Conservation (phyloP, 2,797 vertebrate genomes). For the Sebastes elongatus region DNA sequence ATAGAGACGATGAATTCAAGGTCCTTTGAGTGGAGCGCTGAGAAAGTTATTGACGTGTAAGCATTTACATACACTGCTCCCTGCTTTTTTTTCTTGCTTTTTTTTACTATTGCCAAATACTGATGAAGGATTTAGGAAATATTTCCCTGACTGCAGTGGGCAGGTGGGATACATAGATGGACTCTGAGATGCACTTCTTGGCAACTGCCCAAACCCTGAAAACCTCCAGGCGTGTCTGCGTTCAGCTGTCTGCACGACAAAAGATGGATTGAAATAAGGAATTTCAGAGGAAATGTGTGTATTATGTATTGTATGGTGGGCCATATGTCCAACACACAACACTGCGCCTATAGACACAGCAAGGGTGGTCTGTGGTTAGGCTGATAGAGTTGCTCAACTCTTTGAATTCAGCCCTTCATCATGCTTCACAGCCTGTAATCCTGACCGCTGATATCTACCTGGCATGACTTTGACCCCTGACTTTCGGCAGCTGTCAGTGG, state of each 20-base stretch:
- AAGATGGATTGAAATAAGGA: constrained; percentile 45
- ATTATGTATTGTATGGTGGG: background rate
- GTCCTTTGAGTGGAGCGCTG: constrained; percentile 1
- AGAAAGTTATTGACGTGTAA: constrained; percentile 18
- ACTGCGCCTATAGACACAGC: background rate
- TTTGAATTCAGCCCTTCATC: constrained; percentile 18
- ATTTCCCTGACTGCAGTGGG: background rate
- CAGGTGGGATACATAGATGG: constrained; percentile 27
- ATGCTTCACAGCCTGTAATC: constrained; percentile 33
- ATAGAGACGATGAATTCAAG: constrained; percentile 39
- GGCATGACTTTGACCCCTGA: constrained; percentile 71
- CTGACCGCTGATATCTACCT: constrained; percentile 66
- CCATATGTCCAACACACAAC: background rate
- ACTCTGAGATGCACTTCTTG: constrained; percentile 57
- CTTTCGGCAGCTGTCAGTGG: constrained; percentile 74
- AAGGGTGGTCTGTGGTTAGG: constrained; percentile 30
- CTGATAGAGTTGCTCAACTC: constrained; percentile 39
- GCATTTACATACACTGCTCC: constrained; percentile 3
- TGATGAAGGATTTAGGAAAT: background rate
- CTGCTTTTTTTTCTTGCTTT: background rate
- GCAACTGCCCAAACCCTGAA: constrained; percentile 41
- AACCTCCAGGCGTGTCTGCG: constrained; percentile 32
- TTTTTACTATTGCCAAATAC: background rate
- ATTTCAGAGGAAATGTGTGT: constrained; percentile 29
- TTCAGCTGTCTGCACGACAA: constrained; percentile 52